Conservation (phyloP, 2,797 vertebrate species). For the Chaunax sp. region DNA sequence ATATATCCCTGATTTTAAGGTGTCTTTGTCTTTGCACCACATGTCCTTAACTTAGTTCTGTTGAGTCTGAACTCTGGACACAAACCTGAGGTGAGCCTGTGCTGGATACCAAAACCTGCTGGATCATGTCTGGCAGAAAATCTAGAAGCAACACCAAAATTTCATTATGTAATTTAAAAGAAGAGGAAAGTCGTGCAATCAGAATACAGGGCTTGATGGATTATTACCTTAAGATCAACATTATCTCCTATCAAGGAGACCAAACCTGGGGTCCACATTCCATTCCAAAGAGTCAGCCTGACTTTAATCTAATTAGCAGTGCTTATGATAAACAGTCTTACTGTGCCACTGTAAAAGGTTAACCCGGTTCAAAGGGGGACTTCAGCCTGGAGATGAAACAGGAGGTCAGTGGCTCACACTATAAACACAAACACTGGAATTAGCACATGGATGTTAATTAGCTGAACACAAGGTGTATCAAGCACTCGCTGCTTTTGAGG, state of each 20-base stretch:
- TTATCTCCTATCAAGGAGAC: constrained; percentile 44
- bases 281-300: constrained; percentile 29
- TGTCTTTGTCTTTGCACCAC: too few relatives aligned
- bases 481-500: constrained; percentile 74
- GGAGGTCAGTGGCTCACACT: constrained; percentile 31
- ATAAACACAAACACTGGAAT: constrained; percentile 52
- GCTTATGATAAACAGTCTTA: constrained; percentile 57
- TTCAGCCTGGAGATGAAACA: constrained; percentile 40
- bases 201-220: too few relatives aligned
- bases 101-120: too few relatives aligned
- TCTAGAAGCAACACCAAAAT: too few relatives aligned
- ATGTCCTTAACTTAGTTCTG: too few relatives aligned
- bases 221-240: constrained; percentile 42
- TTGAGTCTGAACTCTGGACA: too few relatives aligned
- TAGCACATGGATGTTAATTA: constrained; percentile 75
- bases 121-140: too few relatives aligned
- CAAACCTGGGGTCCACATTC: constrained; percentile 45
- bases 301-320: constrained; percentile 55
- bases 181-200: too few relatives aligned
- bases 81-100: too few relatives aligned
- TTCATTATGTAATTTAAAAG: too few relatives aligned
- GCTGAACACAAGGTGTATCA: constrained; percentile 66
- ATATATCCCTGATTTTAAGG: too few relatives aligned
- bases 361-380: constrained; percentile 27
- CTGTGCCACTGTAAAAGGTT: constrained; percentile 46